phyloP scores from a whole-genome alignment of 2,888 invertebrate species.

The Torymus aiolomorphi region DNA sequence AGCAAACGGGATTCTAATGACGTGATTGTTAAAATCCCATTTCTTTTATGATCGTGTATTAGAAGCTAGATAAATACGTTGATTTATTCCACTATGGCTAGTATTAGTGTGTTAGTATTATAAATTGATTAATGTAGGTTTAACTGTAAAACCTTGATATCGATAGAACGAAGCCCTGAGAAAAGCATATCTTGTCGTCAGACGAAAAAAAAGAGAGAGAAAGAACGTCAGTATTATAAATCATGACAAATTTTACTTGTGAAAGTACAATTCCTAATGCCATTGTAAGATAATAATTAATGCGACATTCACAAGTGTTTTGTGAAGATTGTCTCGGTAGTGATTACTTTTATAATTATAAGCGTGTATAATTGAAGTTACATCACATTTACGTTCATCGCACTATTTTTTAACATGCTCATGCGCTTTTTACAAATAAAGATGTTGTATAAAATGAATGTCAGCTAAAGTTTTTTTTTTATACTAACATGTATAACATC shows the following conservation, averaged over 20 bases:
- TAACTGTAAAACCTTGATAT: no score
- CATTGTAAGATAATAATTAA: slow-evolving; percentile 38
- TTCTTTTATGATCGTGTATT: no score
- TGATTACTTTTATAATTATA: slow-evolving; percentile 34
- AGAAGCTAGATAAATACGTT: no score
- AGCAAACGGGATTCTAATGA: no score
- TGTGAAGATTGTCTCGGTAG: slow-evolving; percentile 18
- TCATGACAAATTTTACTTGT: background rate
- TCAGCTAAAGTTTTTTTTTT: slow-evolving; percentile 34
- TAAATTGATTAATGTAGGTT: no score
- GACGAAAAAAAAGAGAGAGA: no score
- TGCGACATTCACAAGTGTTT: slow-evolving; percentile 16
- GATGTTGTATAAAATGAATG: slow-evolving; percentile 31
- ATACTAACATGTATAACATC: slow-evolving; percentile 43
- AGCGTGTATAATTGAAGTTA: slow-evolving; percentile 24
- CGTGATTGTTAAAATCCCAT: no score
- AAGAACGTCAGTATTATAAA: no score
- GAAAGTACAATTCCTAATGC: slow-evolving; percentile 37
- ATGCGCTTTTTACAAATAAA: slow-evolving; percentile 49
- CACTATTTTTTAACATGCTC: slow-evolving; percentile 37
- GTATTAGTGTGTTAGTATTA: no score
- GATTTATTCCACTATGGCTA: no score
- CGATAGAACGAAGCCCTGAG: no score
- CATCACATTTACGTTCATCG: slow-evolving; percentile 16
- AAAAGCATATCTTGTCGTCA: no score